Conservation (phyloP, 1,140 invertebrate genomes). For the Phenacoccus solenopsis region DNA sequence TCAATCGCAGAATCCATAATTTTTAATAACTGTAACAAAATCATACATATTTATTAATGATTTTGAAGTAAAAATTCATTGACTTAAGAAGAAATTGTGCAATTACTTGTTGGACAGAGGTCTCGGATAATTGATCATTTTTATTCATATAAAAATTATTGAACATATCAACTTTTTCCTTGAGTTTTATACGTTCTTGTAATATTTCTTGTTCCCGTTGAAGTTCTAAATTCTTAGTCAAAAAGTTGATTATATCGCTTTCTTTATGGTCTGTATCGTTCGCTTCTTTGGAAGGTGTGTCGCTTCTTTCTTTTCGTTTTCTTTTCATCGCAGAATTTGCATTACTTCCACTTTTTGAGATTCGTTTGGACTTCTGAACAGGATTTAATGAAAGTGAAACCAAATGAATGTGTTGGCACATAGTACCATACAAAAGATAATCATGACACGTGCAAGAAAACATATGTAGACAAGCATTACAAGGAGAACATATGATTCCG, state of each 20-base stretch:
- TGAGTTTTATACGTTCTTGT: conserved; percentile 2
- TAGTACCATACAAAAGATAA: background rate
- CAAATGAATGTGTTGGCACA: background rate
- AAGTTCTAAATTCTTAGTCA: conserved; percentile 11
- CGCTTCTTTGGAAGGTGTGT: background rate
- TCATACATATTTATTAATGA: background rate
- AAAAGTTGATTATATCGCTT: conserved; percentile 6
- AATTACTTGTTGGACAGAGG: background rate
- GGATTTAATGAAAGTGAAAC: background rate
- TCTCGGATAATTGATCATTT: background rate
- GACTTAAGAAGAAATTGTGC: background rate
- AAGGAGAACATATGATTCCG: background rate
- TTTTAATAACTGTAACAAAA: background rate
- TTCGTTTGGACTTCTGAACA: background rate
- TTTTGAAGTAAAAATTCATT: background rate
- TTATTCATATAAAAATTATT: background rate
- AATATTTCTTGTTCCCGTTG: background rate
- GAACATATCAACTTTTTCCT: background rate
- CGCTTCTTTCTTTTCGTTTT: background rate
- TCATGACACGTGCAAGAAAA: conserved; percentile 7
- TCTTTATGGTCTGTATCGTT: conserved; percentile 4
- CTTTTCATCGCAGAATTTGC: background rate
- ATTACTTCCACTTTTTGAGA: background rate
- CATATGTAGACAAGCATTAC: conserved; percentile 5
- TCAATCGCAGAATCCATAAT: conserved; percentile 6